Evolutionary conservation across 2,888 invertebrate genomes (phyloP).

Genomic region (Polylopha cassiicola): DNA sequence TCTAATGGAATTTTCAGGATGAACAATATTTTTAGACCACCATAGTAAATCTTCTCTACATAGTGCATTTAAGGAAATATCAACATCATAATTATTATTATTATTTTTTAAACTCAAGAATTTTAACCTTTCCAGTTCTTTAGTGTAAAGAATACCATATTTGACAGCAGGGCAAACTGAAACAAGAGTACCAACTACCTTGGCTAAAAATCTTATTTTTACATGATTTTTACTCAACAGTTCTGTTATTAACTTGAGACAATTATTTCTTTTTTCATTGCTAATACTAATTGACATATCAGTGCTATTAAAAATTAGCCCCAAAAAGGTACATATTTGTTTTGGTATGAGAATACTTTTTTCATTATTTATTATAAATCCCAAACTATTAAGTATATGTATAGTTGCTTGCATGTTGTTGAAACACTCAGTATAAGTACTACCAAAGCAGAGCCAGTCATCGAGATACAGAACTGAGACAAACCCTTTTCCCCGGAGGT

Average conservation of each 20-base stretch:
- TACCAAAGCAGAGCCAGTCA: background rate
- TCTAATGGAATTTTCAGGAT: background rate
- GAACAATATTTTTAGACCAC: background rate
- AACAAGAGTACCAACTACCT: background rate
- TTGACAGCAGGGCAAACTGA: background rate
- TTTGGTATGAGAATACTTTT: background rate
- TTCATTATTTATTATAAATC: background rate
- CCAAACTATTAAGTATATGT: background rate
- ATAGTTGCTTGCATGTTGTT: background rate
- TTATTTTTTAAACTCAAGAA: background rate
- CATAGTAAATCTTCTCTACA: background rate
- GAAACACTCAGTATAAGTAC: background rate
- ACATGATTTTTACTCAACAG: background rate
- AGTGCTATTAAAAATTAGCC: background rate
- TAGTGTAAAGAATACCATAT: background rate
- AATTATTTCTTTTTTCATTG: background rate
- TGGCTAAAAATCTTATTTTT: background rate
- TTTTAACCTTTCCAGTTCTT: background rate
- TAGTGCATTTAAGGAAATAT: background rate
- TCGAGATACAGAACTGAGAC: background rate
- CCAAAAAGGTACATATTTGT: background rate
- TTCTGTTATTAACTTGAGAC: background rate
- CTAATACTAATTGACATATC: background rate
- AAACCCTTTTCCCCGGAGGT: background rate
- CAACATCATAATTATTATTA: background rate